Conservation (phyloP, 2,888 invertebrate species). For the Heterodera filipjevi region DNA sequence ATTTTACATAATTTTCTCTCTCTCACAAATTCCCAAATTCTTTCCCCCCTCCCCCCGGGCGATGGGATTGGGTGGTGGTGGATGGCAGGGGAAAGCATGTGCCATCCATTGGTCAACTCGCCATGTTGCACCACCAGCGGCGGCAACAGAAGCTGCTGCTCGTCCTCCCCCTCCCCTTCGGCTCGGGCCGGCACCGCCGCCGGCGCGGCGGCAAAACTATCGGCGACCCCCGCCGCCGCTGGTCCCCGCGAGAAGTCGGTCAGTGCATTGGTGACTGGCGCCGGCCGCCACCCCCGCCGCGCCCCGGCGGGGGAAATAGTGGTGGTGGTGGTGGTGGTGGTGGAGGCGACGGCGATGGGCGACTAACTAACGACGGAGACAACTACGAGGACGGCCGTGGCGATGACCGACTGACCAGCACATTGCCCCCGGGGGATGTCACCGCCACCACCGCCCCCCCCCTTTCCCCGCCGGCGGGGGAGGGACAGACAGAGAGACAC, state of each 20-base stretch:
- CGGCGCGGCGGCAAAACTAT: slow-evolving; percentile 13
- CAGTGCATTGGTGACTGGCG: neutral
- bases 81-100: neutral
- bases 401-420: slow-evolving; percentile 26
- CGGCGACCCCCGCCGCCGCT: slow-evolving; percentile 9
- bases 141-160: neutral
- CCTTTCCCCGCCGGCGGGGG: neutral
- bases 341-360: neutral
- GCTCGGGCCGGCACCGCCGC: slow-evolving; percentile 6
- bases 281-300: slow-evolving; percentile 4
- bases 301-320: too few species aligned
- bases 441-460: neutral
- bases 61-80: neutral
- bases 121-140: slow-evolving; percentile 14
- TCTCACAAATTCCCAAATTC: neutral
- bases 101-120: neutral
- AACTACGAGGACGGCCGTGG: neutral
- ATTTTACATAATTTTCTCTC: neutral
- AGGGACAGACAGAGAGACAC: neutral
- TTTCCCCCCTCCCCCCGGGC: neutral
- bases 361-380: neutral
- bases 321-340: too few species aligned
- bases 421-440: slow-evolving; percentile 10
- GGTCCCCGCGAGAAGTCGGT: neutral
- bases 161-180: neutral